A percentile compares a stretch with the other conserved stretches of the same genome.
Conservation (phyloP, 2,797 vertebrate species). For the Poecile montanus region DNA sequence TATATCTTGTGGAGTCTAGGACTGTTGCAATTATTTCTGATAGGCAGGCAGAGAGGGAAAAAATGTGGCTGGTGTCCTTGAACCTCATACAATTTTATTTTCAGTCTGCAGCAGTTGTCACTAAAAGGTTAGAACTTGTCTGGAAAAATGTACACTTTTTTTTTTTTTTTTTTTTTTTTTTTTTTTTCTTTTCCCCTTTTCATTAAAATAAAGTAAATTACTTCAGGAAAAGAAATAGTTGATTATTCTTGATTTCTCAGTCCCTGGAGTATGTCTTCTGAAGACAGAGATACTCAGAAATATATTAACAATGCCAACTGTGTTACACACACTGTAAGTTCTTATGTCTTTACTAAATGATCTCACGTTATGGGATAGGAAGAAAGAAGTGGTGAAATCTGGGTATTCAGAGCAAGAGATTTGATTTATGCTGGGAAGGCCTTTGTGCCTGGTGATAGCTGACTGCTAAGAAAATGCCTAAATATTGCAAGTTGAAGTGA, state of each 20-base stretch:
- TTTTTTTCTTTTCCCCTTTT: not conserved
- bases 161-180: not conserved
- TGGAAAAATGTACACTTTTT: not conserved
- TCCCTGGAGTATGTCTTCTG: not conserved
- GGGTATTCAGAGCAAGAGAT: not conserved
- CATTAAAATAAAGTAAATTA: not conserved
- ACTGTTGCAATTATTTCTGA: constrained; percentile 13
- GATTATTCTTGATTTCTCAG: not conserved
- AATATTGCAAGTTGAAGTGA: not conserved
- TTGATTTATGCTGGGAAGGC: not conserved
- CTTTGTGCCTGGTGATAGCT: not conserved
- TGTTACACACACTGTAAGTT: not conserved
- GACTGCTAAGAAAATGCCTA: not conserved
- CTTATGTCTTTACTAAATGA: not conserved
- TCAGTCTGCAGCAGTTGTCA: not conserved
- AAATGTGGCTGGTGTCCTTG: not conserved
- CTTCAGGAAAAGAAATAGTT: not conserved
- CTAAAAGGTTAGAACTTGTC: not conserved
- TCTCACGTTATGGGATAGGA: not conserved
- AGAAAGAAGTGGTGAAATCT: not conserved
- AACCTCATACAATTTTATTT: not conserved
- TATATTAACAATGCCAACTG: not conserved
- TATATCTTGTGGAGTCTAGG: not conserved
- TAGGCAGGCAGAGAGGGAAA: not conserved
- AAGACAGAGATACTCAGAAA: not conserved